phyloP scores from a whole-genome alignment of 2,797 vertebrate genomes.

The Otolemur crassicaudatus region DNA sequence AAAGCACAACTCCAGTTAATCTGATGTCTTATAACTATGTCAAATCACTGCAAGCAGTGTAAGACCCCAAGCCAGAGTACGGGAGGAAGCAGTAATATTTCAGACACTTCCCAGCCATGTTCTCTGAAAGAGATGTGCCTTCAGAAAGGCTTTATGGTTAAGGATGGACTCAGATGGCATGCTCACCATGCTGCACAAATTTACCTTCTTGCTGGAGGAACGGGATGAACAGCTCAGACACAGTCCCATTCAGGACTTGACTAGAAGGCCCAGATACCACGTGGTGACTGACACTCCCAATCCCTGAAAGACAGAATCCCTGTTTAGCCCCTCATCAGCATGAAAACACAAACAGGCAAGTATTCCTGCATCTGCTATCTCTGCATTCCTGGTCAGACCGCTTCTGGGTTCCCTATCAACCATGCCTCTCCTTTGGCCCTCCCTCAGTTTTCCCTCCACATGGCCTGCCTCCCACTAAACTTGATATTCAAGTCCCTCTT shows the following conservation, averaged over 20 bases:
- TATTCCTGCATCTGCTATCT: not conserved
- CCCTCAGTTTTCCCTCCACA: not conserved
- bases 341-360: not conserved
- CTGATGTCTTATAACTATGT: not conserved
- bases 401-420: not conserved
- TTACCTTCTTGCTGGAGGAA: conserved; percentile 98
- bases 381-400: not conserved
- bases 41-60: not conserved
- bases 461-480: not conserved
- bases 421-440: not conserved
- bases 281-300: conserved; percentile 96
- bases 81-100: not conserved
- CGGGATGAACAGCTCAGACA: conserved; percentile 96
- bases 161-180: not conserved
- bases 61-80: not conserved
- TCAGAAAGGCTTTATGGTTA: not conserved
- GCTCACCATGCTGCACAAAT: not conserved
- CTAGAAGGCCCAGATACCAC: conserved; percentile 94
- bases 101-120: not conserved
- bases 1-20: conserved; percentile 61
- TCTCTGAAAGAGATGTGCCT: not conserved
- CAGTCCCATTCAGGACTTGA: conserved; percentile 92
- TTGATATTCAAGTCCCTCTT: not conserved
- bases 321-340: not conserved
- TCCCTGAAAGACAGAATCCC: conserved; percentile 88